phyloP scores from a whole-genome alignment of 2,113 vertebrate species.

The Chionis minor region DNA sequence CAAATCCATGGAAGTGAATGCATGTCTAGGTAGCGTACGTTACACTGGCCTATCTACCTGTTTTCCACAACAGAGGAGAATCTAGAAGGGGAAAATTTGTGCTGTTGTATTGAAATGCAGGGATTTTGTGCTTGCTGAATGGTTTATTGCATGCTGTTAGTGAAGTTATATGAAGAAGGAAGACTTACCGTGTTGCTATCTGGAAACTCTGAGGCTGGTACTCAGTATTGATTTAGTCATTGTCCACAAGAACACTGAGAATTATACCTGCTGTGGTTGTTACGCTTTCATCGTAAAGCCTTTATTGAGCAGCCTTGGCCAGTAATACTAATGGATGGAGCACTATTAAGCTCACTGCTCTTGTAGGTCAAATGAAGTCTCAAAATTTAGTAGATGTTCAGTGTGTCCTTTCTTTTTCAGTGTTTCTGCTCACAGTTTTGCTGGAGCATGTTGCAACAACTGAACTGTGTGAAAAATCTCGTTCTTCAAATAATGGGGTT shows the following conservation, averaged over 20 bases:
- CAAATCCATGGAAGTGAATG: neutral
- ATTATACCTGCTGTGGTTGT: slow-evolving; percentile 17
- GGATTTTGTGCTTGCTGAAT: neutral
- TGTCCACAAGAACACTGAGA: slow-evolving; percentile 43
- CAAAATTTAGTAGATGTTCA: neutral
- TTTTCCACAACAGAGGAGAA: neutral
- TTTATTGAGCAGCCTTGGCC: slow-evolving; percentile 27
- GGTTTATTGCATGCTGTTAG: slow-evolving; percentile 31
- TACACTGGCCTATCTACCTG: neutral
- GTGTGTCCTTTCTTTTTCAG: neutral
- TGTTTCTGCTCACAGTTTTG: neutral
- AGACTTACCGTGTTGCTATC: neutral
- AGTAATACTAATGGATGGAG: neutral
- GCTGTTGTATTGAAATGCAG: neutral
- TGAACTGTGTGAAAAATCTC: neutral
- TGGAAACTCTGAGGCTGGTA: neutral
- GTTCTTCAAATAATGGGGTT: neutral
- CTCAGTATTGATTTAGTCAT: slow-evolving; percentile 57
- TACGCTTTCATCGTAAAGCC: slow-evolving; percentile 24
- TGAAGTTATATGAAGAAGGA: slow-evolving; percentile 38
- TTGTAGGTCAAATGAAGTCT: neutral
- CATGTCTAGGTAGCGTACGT: neutral
- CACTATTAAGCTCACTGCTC: neutral
- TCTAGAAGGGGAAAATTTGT: neutral
- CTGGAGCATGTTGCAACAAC: neutral